Base-by-base conservation (phyloP, 2,888 invertebrate species). In the Xiphydria camelus region DNA sequence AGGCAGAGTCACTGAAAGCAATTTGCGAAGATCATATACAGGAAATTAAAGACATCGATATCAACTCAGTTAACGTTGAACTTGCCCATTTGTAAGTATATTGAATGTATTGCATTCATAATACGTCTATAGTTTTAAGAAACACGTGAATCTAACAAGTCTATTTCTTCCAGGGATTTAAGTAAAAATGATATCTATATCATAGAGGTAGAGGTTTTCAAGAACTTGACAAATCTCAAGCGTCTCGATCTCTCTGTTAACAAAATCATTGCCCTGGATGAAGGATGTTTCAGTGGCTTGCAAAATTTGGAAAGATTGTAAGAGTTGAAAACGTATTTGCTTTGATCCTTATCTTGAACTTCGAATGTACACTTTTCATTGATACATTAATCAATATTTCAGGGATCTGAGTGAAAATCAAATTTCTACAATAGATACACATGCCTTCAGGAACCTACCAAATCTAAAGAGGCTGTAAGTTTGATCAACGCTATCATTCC, bases 361-460 rank as follows among this genome's bases (percentile, higher is more conserved):
- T n/a, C 32, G 10, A 17, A 47, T 52, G 26, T 25, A 37, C 22
- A 20, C 21, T 39, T 42, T 23, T 41, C 22, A 51, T 41, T 31
- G 10, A 10, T 53, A 12, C 3, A 7, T 25, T 14, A 23, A 15
- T 29, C 7, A 23, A 26, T 38, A 12, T 64, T 73, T 78, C 76
- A 89, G 89, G 64, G 89, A 93, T 76, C 78, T 94, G 39, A 90
- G 88, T 68, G 85, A 83, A 66, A 94, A 93, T 73, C 82, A 85
- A 59, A 87, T 94, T 66, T 81, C 83, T 32, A 76, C 81, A 12
- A 83, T 94, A 61, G 84, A 88, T 58, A 83, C 84, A 3, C 83
- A 86, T 62, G 87, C 90, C 39, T 92, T 94, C 70, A 81, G 80
- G 55, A 86, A 86, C 68, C 82, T 88, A 62, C 83, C 85, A 9